Percentiles rank a stretch among this genome's conserved stretches.
Conservation (phyloP, 2,888 invertebrate species). For the Willowsia nigromaculata region DNA sequence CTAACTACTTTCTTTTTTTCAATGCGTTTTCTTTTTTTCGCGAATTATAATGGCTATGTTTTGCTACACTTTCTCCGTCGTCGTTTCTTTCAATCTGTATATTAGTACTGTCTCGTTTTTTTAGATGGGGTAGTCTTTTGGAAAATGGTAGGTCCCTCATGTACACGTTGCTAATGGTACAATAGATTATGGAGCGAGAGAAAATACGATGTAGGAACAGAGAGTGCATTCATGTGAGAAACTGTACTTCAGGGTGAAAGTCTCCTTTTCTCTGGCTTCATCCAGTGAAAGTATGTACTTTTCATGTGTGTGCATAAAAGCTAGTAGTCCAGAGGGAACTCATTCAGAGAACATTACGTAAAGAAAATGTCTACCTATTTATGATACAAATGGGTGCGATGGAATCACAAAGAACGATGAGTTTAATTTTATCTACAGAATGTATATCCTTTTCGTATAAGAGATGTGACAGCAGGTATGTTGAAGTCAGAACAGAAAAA, state of each 20-base stretch:
- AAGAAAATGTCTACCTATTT: conserved; percentile 50
- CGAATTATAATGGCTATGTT: background rate
- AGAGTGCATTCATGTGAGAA: too few species aligned
- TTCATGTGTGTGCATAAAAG: background rate
- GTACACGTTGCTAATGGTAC: conserved; percentile 6
- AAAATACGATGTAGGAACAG: background rate
- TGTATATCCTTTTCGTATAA: background rate
- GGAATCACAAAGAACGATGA: conserved; percentile 19
- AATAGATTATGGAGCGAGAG: background rate
- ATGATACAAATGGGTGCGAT: conserved; percentile 56
- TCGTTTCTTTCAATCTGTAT: background rate
- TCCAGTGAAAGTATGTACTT: background rate
- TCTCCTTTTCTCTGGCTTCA: background rate
- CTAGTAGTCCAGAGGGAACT: conserved; percentile 43
- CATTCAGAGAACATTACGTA: conserved; percentile 55
- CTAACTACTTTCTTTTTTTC: background rate
- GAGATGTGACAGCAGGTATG: background rate
- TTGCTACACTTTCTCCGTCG: background rate
- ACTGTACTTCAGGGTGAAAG: too few species aligned
- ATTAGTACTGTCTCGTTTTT: background rate
- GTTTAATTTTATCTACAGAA: background rate
- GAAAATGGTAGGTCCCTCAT: background rate
- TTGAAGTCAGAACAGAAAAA: background rate
- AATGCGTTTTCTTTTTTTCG: background rate
- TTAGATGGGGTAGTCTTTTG: background rate